Percentiles rank a stretch among this genome's conserved stretches.
Conservation (phyloP, 2,888 invertebrate species). For the Microplitis deprimator region DNA sequence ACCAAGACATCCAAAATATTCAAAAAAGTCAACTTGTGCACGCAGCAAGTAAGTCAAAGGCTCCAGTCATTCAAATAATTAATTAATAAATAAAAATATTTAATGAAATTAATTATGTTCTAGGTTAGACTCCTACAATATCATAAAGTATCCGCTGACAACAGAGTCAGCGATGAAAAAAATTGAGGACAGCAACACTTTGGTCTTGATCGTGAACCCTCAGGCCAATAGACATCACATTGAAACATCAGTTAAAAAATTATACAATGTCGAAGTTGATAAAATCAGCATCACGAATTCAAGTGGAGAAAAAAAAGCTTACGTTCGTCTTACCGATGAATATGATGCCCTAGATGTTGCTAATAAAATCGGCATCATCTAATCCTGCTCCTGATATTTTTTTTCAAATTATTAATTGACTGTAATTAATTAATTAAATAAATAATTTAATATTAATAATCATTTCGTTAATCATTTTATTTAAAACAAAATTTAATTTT, state of each 20-base stretch:
- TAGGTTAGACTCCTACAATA: conserved; percentile 97
- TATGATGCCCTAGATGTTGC: conserved; percentile 99
- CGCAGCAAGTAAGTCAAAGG: conserved; percentile 82
- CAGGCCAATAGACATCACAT: conserved; percentile 98
- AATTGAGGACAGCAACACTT: conserved; percentile 99
- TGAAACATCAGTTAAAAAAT: conserved; percentile 95
- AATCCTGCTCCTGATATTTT: conserved; percentile 73
- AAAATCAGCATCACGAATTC: conserved; percentile 98
- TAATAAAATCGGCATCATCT: conserved; percentile 98
- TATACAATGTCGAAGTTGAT: conserved; percentile 98
- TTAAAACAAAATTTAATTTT: not conserved
- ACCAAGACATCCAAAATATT: conserved; percentile 94
- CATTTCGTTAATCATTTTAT: too few relatives aligned
- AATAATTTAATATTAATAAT: not conserved
- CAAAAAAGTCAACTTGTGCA: conserved; percentile 93
- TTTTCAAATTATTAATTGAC: conserved; percentile 38
- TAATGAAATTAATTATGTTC: conserved; percentile 54
- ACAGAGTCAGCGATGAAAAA: conserved; percentile 99
- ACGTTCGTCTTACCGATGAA: conserved; percentile 96
- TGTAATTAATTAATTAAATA: not conserved
- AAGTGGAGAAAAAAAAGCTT: conserved; percentile 99
- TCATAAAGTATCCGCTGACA: conserved; percentile 97
- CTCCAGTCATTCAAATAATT: too few relatives aligned
- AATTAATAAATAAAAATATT: not conserved
- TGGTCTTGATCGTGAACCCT: conserved; percentile 98